Evolutionary conservation across 2,888 invertebrate genomes (phyloP), one percentile per base, ranked within the genome.

Genomic region (Trachelus stipa): DNA sequence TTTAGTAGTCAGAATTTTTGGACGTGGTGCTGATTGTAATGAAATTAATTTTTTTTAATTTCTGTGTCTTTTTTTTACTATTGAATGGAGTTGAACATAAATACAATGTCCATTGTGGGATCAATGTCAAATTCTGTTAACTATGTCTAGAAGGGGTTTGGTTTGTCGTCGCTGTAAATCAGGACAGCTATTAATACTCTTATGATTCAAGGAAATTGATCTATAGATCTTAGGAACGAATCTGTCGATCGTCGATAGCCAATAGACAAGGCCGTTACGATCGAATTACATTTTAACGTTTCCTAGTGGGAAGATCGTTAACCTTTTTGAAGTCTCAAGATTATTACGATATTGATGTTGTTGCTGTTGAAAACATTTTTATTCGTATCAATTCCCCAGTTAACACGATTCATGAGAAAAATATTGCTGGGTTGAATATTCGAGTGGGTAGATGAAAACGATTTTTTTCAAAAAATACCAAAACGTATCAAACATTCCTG

Each of bases 151-250:
- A 71, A 30, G 15, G 23, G 6, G 71, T 31, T 31, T 33, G 31
- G 34, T 31, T n/a, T 71, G 71, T 71, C 71, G 23, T 34, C 71
- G 71, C 71, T 31, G 34, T 71, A 71, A 83, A 83, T 82, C 81
- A 80, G 83, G 81, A 75, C 83, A 76, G 73, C 79, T 83, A 83
- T 86, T 87, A 87, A 88, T 89, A 88, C 82, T 81, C 76, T 74
- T 79, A 82, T 84, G 87, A 88, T 87, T 89, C 88, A 87, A 87
- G 85, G 85, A 84, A 88, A 87, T 82, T 82, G 78, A 86, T 85
- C 71, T 71, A 34, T 34, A 31, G 71, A 71, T 71, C 71, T 31
- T 31, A 71, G 71, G 71, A 71, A 34, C 31, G 71, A 33, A 56
- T 56, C 23, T 56, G 23, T 56, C 56, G 56, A 56, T 56, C 56